Evolutionary conservation across 2,888 invertebrate genomes (phyloP).

Genomic region (Scaptodrosophila latifasciaeformis): DNA sequence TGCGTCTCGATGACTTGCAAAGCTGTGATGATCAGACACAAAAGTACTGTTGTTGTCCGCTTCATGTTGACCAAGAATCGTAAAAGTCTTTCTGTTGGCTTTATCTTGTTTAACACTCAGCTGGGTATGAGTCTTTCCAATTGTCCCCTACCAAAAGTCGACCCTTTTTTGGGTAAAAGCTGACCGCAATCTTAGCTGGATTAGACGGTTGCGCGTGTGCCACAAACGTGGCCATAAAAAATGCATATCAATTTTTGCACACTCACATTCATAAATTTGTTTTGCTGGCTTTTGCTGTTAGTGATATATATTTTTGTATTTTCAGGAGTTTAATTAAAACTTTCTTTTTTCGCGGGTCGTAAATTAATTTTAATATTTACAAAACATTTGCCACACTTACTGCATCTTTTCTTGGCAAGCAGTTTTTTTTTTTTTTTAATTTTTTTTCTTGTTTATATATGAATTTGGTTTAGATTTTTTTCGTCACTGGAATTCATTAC

Average conservation of each 20-base stretch:
- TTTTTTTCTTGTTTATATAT: conserved; percentile 6
- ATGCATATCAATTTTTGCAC: no score
- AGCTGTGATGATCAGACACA: conserved; percentile 58
- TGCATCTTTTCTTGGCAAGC: conserved; percentile 24
- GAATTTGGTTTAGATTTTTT: conserved; percentile 24
- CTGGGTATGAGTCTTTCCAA: neutral
- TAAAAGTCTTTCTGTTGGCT: no score
- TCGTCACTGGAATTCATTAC: conserved; percentile 58
- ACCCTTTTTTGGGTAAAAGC: neutral
- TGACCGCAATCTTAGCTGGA: no score
- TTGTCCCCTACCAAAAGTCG: neutral
- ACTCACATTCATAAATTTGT: no score
- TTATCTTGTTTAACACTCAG: neutral
- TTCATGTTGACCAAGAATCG: no score
- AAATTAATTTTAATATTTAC: conserved; percentile 65
- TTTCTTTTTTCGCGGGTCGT: conserved; percentile 58
- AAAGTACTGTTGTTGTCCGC: conserved; percentile 38
- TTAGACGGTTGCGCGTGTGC: conserved; percentile 5
- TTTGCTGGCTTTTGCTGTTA: conserved; percentile 3
- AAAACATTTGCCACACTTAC: conserved; percentile 41
- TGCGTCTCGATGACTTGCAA: conserved; percentile 66
- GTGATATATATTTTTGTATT: conserved; percentile 16
- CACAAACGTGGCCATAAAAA: no score
- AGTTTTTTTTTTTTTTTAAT: conserved; percentile 18
- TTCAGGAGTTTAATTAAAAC: conserved; percentile 66